Evolutionary conservation across 2,113 vertebrate species (phyloP), one percentile per base, ranked within the genome.

Genomic region (Odontophorus gujanensis): DNA sequence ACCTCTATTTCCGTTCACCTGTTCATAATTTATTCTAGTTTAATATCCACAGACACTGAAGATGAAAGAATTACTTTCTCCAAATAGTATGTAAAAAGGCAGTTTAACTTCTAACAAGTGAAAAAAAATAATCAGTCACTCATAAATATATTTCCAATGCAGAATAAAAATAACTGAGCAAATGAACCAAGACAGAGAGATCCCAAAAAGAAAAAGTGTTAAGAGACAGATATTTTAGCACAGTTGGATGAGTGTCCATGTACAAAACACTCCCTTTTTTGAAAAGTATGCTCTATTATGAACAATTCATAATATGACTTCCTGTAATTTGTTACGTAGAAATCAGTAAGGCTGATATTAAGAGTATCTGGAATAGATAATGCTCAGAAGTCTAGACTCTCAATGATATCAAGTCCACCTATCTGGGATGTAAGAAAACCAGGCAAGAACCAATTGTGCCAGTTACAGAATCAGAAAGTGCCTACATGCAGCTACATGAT

Each of bases 21-120:
- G 50, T 9, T 73, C n/a, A 12, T 51, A 36, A 69, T 82, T 85
- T 81, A 72, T 59, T 57, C 12, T 22, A 66, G 71, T 79, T 89
- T 48, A 40, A 79, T 82, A 85, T 85, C 90, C 85, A 96, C 90
- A 94, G 93, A 92, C 93, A 88, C 78, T 95, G 89, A 95, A 61
- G 81, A 92, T 53, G 48, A 50, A 87, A 25, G n/a, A 92, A 48
- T 73, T 69, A 16, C 81, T 75, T 76, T 66, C 24, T 45, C n/a
- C 67, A 89, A 62, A 45, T 2, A 81, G 34, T n/a, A 71, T 10
- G 28, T 19, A 68, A 47, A 82, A 74, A 82, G 4, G 26, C 24
- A 50, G 62, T 1, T 85, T 28, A 84, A 71, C 17, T 72, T 63
- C 1, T 19, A 87, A 57, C 43, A 51, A 77, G 7, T 38, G 25